Base-by-base conservation (phyloP, 1,140 invertebrate species). In the Carcinoscorpius rotundicauda region DNA sequence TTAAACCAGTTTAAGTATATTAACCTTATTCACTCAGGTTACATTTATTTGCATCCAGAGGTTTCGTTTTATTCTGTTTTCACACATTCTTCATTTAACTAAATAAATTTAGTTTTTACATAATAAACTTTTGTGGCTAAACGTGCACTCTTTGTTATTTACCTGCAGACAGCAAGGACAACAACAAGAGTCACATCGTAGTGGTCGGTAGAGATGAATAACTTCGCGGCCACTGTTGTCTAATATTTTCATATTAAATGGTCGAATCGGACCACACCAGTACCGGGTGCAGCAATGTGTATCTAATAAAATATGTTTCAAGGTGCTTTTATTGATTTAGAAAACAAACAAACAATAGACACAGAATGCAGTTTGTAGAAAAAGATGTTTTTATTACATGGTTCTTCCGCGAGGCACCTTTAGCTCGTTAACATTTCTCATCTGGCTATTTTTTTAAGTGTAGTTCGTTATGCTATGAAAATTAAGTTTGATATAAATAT, bases 91-190 rank as follows among this genome's bases (percentile, higher is more conserved):
- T 29, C 29, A 29, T 29, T 29, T 29, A 29, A 29, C 29, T 29
- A 29, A 29, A 29, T 29, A 29, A 29, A 29, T 29, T 29, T 29
- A 2, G 29, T 29, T 29, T 29, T 29, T 29, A 29, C 29, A 29
- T 29, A 29, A 29, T 29, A 0, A 29, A 29, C 29, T 29, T 29
- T 29, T 29, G 29, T 29, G 29, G 29, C 29, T 29, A 29, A 29
- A 29, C 29, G 29, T 9, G 3, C 29, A 59, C 6, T 59, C 29
- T 29, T 29, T 9, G n/a, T 6, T 10, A 67, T 11, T 49, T 76
- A 86, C 86, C 79, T 93, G 89, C 69, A 92, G 78, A 77, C 88
- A 93, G 76, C 89, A 91, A 5, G 88, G 88, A 72, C 85, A 92
- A 72, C 82, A 87, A 72, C 89, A 93, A 4, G 83, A 82, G 65